Evolutionary conservation across 2,113 vertebrate genomes (phyloP), one percentile per base, ranked within the genome.

Genomic region (Nesospiza acunhae): DNA sequence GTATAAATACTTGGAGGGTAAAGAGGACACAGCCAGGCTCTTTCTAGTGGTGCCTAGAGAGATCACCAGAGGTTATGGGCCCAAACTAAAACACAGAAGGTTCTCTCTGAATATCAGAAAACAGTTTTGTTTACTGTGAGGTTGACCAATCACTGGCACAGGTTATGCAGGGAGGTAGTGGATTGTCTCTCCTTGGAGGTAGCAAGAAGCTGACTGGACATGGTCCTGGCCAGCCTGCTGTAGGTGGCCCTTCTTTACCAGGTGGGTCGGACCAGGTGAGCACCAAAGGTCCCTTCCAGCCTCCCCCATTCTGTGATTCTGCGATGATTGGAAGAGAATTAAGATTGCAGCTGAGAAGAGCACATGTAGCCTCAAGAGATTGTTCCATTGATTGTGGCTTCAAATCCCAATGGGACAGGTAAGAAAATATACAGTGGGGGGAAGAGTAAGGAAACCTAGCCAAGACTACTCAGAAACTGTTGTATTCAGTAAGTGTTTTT

Each of bases 191-290:
- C 11, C 22, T 35, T 27, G 8, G 16, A 60, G 15, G 20, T 3
- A 30, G 24, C 14, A 8, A 47, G 73, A 81, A 67, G 23, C 14
- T 17, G 21, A 18, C 37, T 44, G 41, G 50, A 70, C 3, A 14
- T 0, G 2, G 27, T 64, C 21, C 14, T 50, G 21, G 12, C 7
- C 18, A 90, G 35, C 33, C 23, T 33, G 24, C 37, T 66, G 10
- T 31, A 50, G 20, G 8, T 77, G 37, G 9, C 8, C 4, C 42
- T 58, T 23, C 31, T 90, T 52, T 28, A 53, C 9, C 18, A 16
- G 6, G 7, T 2, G 1, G 1, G 33, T 55, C 2, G 0, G n/a
- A 82, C 13, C 17, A 77, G 30, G 20, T 27, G 39, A 41, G 2
- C 26, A 88, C 35, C 53, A 52, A 33, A 52, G 8, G 27, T n/a